Percentiles rank a stretch among this genome's conserved stretches.
Evolutionary conservation across 2,113 vertebrate species (phyloP).

Genomic region (Anolis sagrei): DNA sequence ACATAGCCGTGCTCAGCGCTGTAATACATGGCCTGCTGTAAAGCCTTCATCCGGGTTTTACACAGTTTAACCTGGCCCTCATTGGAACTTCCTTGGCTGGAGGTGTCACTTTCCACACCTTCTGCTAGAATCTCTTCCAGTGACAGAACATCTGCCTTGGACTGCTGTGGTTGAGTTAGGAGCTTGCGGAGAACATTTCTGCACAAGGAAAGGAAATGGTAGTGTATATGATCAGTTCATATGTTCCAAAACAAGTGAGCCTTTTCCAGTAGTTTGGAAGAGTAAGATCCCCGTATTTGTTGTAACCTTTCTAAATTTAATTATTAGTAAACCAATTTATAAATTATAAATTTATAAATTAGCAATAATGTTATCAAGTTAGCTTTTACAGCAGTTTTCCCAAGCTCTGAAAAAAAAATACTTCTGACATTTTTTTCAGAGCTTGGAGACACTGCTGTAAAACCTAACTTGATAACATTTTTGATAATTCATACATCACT

Average conservation of each 20-base stretch:
- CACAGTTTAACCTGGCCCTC: conserved; percentile 84
- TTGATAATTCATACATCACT: not conserved
- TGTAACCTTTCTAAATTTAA: not conserved
- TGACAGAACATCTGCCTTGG: conserved; percentile 92
- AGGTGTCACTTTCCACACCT: conserved; percentile 86
- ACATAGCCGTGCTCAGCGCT: conserved; percentile 95
- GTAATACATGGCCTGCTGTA: conserved; percentile 97
- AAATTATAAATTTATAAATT: too few relatives aligned
- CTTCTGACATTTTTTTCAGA: not conserved
- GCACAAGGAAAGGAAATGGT: conserved; percentile 17
- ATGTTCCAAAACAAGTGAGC: rapidly evolving
- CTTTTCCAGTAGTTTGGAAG: not conserved
- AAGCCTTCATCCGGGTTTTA: conserved; percentile 90
- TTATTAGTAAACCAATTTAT: too few relatives aligned
- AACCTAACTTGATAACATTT: not conserved
- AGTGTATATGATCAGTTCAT: rapidly evolving
- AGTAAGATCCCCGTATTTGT: not conserved
- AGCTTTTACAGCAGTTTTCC: too few relatives aligned
- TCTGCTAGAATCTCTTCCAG: conserved; percentile 97
- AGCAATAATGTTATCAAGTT: too few relatives aligned
- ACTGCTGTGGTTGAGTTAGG: conserved; percentile 92
- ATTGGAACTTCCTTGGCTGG: conserved; percentile 75
- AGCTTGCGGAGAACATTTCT: conserved; percentile 97
- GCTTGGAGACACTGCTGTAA: not conserved
- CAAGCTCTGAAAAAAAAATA: too few relatives aligned